phyloP scores from a whole-genome alignment of 2,113 vertebrate genomes.

The Pelvicachromis taeniatus region DNA sequence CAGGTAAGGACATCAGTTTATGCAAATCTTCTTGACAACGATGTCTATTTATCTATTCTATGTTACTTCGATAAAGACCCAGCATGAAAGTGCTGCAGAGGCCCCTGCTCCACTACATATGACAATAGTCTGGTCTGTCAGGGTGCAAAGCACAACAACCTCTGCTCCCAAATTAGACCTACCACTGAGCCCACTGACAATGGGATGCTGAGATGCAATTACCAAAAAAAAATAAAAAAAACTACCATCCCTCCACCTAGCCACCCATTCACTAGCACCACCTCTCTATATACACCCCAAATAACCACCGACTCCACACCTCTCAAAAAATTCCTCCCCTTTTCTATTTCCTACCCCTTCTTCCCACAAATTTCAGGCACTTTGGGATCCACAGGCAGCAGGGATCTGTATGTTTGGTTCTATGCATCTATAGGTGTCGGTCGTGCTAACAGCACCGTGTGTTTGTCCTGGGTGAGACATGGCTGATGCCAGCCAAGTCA shows the following conservation, averaged over 20 bases:
- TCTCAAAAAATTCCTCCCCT: slow-evolving; percentile 29
- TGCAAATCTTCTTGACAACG: slow-evolving; percentile 1
- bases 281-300: slow-evolving; percentile 7
- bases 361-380: slow-evolving; percentile 18
- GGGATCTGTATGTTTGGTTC: slow-evolving; percentile 4
- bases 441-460: background rate
- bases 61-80: slow-evolving; percentile 32
- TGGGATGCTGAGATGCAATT: slow-evolving; percentile 63
- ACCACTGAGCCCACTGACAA: slow-evolving; percentile 57
- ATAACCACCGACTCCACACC: slow-evolving; percentile 5
- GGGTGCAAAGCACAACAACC: slow-evolving; percentile 43
- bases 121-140: slow-evolving; percentile 36
- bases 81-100: slow-evolving; percentile 10
- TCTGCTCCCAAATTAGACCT: slow-evolving; percentile 54
- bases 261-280: background rate
- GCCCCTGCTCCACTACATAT: slow-evolving; percentile 9
- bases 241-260: slow-evolving; percentile 8
- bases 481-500: slow-evolving; percentile 4
- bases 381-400: slow-evolving; percentile 21
- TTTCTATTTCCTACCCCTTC: slow-evolving; percentile 9
- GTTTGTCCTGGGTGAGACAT: background rate
- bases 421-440: background rate
- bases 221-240: slow-evolving; percentile 53
- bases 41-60: background rate
- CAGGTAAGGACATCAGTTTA: background rate